These are phyloP conservation scores for Hirtodrosophila duncani DNA, from an alignment of 2,888 invertebrate genomes.

Conservation along the genomic window DNA sequence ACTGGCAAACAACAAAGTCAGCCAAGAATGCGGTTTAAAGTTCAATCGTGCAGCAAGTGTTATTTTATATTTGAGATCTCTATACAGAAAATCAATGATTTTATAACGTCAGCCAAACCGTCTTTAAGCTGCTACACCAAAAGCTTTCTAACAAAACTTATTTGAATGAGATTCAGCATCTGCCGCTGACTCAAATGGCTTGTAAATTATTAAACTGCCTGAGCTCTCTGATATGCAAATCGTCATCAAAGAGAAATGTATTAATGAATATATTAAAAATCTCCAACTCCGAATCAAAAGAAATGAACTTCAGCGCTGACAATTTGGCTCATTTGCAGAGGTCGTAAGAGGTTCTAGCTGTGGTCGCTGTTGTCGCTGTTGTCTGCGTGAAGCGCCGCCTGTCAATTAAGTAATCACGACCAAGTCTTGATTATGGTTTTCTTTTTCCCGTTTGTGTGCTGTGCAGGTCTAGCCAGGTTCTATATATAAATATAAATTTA, in stretches of 20 bases:
- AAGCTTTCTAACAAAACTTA: too few species aligned
- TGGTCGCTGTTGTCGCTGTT: conserved; percentile 9
- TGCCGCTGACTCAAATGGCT: too few species aligned
- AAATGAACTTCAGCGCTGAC: conserved; percentile 28
- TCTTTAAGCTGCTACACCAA: too few species aligned
- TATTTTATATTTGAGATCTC: conserved; percentile 29
- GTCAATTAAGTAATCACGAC: conserved; percentile 23
- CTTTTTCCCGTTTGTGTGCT: conserved; percentile 15
- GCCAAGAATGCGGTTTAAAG: conserved; percentile 69
- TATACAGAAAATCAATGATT: background rate
- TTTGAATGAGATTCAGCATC: too few species aligned
- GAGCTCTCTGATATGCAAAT: conserved; percentile 54
- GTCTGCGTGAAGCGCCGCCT: background rate
- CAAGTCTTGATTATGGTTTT: conserved; percentile 9
- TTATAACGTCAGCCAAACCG: too few species aligned
- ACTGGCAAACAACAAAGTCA: conserved; percentile 15
- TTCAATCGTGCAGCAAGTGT: conserved; percentile 68
- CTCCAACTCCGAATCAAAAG: conserved; percentile 12
- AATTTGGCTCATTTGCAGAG: conserved; percentile 47
- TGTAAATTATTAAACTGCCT: conserved; percentile 38
- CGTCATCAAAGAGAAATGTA: conserved; percentile 48
- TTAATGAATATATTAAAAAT: conserved; percentile 58
- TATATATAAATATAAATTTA: conserved; percentile 8
- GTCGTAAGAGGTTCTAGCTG: conserved; percentile 1
- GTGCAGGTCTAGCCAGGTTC: too few species aligned